Evolutionary conservation across 2,888 invertebrate genomes (phyloP), one percentile per base, ranked within the genome.

Genomic region (Lucinisca nassula): DNA sequence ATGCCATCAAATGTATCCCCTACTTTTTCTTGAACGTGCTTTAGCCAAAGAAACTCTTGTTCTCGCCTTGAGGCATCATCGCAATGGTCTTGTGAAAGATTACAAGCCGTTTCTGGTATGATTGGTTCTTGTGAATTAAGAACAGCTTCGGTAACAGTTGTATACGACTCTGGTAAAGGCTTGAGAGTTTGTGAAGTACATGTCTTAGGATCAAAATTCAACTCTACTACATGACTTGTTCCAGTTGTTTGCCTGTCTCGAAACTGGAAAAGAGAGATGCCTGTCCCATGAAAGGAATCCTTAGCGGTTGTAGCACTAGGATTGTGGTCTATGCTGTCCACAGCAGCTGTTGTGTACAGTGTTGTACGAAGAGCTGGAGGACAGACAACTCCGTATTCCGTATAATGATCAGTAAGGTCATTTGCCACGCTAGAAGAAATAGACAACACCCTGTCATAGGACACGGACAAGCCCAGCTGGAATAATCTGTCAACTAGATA

Each of bases 191-290:
- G n/a, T n/a, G n/a, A n/a, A n/a, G n/a, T n/a, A n/a, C n/a, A n/a
- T n/a, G n/a, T n/a, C n/a, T n/a, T n/a, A n/a, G n/a, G n/a, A n/a
- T n/a, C n/a, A n/a, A n/a, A n/a, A n/a, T n/a, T n/a, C n/a, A n/a
- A n/a, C n/a, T n/a, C n/a, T n/a, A n/a, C n/a, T n/a, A n/a, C n/a
- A n/a, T n/a, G n/a, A n/a, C n/a, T n/a, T n/a, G n/a, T n/a, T n/a
- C n/a, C n/a, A n/a, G n/a, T n/a, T n/a, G n/a, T n/a, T n/a, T 73
- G 73, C 24, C n/a, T n/a, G n/a, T n/a, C n/a, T n/a, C n/a, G n/a
- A n/a, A n/a, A n/a, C n/a, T 73, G 40, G 30, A 73, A 73, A n/a
- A 73, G 40, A 17, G 73, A 73, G 17, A 45, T 73, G 1, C 73
- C 73, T 8, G 73, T 73, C 1, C 45, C 73, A 73, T 73, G 73